Evolutionary conservation across 2,888 invertebrate species (phyloP), one percentile per base, ranked within the genome.

Genomic region (Plagiodera versicolora): DNA sequence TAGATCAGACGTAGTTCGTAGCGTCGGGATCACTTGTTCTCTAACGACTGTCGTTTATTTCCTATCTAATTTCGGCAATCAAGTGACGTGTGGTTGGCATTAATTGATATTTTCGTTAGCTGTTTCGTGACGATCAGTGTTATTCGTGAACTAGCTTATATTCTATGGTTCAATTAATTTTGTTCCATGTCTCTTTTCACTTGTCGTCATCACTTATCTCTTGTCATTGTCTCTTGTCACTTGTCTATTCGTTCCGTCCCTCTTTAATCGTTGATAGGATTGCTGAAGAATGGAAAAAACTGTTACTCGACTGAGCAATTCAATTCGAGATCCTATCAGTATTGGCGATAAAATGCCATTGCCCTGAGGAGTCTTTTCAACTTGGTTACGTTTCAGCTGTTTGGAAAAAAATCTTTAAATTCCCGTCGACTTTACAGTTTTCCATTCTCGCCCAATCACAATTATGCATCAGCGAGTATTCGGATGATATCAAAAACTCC

Each of bases 61-160:
- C 65, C 68, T 59, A 71, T 72, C 69, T 72, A 72, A 74, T 74
- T 73, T 73, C 61, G 70, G 73, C 68, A 72, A 74, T 74, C 71
- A 71, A 72, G 70, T 70, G 66, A 67, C 70, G 64, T 69, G 68
- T 67, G 67, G 70, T 61, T 58, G 52, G 62, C 61, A 63, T 72
- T 69, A 66, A 69, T 72, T 70, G 69, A 71, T 71, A 68, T 67
- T 68, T 69, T 68, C 30, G 30, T 51, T 51, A 59, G 47, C 52
- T 54, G 55, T 48, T 52, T 35, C 44, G 59, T 63, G 61, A 61
- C 61, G 66, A 64, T 60, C 63, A 68, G 63, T 67, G 62, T 63
- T 62, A 64, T 39, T 19, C 18, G 51, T 51, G 35, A 51, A n/a
- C n/a, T n/a, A n/a, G n/a, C n/a, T n/a, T n/a, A n/a, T n/a, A n/a